phyloP scores from a whole-genome alignment of 2,888 invertebrate genomes.

The Polydrusus cervinus region DNA sequence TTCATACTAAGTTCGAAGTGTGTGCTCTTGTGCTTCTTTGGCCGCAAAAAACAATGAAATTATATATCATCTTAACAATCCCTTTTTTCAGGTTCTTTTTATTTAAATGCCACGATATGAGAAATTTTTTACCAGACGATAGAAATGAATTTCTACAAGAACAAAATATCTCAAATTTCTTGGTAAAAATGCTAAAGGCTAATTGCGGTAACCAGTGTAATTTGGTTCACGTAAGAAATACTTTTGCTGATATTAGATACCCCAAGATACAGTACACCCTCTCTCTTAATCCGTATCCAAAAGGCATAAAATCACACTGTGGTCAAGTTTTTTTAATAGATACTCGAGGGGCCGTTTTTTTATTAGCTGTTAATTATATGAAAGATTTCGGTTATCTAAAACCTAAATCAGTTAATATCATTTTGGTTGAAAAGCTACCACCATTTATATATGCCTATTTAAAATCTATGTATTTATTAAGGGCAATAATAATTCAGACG shows the following conservation, averaged over 20 bases:
- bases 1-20: background rate
- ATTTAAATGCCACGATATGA: background rate
- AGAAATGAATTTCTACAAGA: background rate
- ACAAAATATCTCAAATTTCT: background rate
- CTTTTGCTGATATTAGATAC: background rate
- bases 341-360: background rate
- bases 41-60: background rate
- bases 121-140: background rate
- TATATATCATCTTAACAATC: background rate
- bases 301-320: background rate
- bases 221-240: background rate
- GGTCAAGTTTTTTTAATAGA: constrained; percentile 11
- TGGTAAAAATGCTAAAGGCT: background rate
- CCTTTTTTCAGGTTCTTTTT: background rate
- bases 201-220: background rate
- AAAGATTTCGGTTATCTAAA: constrained; percentile 7
- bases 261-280: background rate
- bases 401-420: constrained; percentile 12
- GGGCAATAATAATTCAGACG: background rate
- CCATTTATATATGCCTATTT: background rate
- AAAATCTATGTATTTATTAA: constrained; percentile 16
- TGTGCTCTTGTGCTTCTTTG: background rate
- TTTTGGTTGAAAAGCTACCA: constrained; percentile 1
- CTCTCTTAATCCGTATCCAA: too few relatives aligned
- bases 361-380: constrained; percentile 4